Evolutionary conservation across 2,113 vertebrate genomes (phyloP).

Genomic region (Candoia aspera): DNA sequence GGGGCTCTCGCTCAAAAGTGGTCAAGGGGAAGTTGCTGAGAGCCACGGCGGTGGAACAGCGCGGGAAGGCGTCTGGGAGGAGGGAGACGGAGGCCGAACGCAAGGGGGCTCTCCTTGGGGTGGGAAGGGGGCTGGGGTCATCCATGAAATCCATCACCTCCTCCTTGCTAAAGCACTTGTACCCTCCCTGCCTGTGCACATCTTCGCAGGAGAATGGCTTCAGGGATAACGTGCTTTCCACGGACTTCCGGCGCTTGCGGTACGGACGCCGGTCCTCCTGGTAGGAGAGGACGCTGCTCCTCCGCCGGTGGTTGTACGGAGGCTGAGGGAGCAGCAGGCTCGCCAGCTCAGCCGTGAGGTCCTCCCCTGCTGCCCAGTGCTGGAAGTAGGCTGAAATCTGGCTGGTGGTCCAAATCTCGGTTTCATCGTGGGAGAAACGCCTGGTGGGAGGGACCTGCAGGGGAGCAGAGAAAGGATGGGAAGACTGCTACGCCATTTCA

Average conservation of each 20-base stretch:
- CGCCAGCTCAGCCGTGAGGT: slow-evolving; percentile 74
- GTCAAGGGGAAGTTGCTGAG: slow-evolving; percentile 81
- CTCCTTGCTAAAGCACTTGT: slow-evolving; percentile 82
- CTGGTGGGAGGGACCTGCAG: slow-evolving; percentile 89
- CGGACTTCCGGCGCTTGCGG: slow-evolving; percentile 80
- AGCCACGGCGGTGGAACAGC: slow-evolving; percentile 57
- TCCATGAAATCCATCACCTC: slow-evolving; percentile 84
- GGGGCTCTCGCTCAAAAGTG: slow-evolving; percentile 85
- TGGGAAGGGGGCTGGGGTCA: slow-evolving; percentile 76
- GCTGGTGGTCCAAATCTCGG: slow-evolving; percentile 85
- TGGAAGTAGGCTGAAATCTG: slow-evolving; percentile 84
- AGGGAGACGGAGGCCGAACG: slow-evolving; percentile 78
- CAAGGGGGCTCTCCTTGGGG: slow-evolving; percentile 75
- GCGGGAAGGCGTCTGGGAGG: slow-evolving; percentile 74
- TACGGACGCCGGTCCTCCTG: slow-evolving; percentile 78
- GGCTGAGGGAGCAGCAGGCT: slow-evolving; percentile 75
- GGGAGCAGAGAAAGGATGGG: slow-evolving; percentile 36
- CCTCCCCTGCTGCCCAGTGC: slow-evolving; percentile 86
- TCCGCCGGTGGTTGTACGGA: slow-evolving; percentile 72
- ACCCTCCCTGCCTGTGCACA: slow-evolving; percentile 65
- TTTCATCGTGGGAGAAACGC: slow-evolving; percentile 92
- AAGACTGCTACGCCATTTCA: not conserved
- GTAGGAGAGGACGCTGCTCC: slow-evolving; percentile 78
- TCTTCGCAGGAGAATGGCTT: slow-evolving; percentile 73
- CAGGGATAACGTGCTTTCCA: slow-evolving; percentile 80